Percentiles rank a stretch among this genome's conserved stretches.
These are phyloP conservation scores for Coregonus clupeaformis DNA, from an alignment of 2,113 vertebrate genomes.

Conservation along the genomic window DNA sequence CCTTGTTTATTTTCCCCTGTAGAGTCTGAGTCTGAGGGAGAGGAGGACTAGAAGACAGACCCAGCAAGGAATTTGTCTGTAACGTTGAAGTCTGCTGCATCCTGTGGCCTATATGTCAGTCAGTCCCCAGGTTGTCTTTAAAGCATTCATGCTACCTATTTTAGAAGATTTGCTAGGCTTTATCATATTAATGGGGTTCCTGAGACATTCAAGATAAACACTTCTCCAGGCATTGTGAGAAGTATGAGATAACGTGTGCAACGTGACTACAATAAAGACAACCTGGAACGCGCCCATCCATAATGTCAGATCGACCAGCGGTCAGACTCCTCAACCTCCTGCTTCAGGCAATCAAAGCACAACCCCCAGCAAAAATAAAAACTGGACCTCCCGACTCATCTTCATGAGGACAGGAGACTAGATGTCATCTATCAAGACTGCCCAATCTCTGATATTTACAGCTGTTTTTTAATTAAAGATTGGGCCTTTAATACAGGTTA, in stretches of 20 bases:
- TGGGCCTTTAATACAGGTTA: constrained; percentile 61
- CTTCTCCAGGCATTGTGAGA: background rate
- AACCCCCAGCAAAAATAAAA: constrained; percentile 74
- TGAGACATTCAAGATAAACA: background rate
- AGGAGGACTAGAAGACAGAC: constrained; percentile 74
- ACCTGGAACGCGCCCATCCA: background rate
- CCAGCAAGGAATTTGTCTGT: constrained; percentile 1
- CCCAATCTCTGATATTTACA: no score
- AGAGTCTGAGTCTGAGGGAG: constrained; percentile 90
- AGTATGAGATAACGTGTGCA: background rate
- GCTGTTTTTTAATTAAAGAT: no score
- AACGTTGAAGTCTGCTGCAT: constrained; percentile 7
- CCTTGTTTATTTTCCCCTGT: constrained; percentile 38
- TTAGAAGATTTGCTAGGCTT: no score
- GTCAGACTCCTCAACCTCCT: constrained; percentile 70
- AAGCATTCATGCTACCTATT: no score
- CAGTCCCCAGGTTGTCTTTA: constrained; percentile 40
- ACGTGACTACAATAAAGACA: background rate
- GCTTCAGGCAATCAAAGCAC: constrained; percentile 68
- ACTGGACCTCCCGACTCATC: constrained; percentile 56
- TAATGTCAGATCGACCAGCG: constrained; percentile 71
- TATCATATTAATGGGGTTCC: no score
- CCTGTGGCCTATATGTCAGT: constrained; percentile 65
- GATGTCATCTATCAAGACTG: background rate
- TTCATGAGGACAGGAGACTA: constrained; percentile 57